A percentile compares a stretch with the other conserved stretches of the same genome.
Conservation (phyloP, 1,140 invertebrate species). For the Nasonia giraulti region DNA sequence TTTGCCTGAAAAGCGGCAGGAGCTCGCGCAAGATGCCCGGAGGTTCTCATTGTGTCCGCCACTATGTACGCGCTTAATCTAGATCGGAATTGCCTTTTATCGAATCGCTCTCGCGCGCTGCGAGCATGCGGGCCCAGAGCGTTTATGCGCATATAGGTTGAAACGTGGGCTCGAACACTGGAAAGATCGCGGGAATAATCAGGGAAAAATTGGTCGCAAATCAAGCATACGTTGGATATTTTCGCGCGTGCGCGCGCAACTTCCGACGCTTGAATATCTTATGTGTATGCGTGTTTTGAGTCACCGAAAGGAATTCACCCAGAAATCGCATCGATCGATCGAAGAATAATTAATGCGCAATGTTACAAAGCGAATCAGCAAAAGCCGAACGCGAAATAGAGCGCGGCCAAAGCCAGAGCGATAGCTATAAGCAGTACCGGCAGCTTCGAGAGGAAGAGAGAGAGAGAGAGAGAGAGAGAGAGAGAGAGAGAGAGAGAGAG, state of each 20-base stretch:
- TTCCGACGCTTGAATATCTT: not conserved
- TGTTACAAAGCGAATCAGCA: constrained; percentile 31
- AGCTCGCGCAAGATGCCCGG: constrained; percentile 56
- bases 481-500: constrained; percentile 42
- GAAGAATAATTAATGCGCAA: constrained; percentile 40
- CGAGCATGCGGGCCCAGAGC: constrained; percentile 14
- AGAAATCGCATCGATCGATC: constrained; percentile 28
- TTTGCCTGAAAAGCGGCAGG: constrained; percentile 25
- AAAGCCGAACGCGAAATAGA: constrained; percentile 33
- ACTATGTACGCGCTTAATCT: constrained; percentile 57
- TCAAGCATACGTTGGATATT: not conserved
- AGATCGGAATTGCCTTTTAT: constrained; percentile 66
- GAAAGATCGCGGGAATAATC: constrained; percentile 18
- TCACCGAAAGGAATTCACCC: constrained; percentile 40
- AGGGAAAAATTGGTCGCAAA: constrained; percentile 14
- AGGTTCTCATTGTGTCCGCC: constrained; percentile 65
- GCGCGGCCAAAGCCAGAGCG: not conserved
- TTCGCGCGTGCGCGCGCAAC: not conserved
- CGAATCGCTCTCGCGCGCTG: constrained; percentile 50
- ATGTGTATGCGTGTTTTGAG: constrained; percentile 12
- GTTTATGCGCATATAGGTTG: not conserved
- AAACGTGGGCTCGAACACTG: not conserved
- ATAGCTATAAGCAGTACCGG: not conserved
- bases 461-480: constrained; percentile 57
- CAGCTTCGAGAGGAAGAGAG: not conserved